phyloP scores from a whole-genome alignment of 2,797 vertebrate species.

The Hippoglossus hippoglossus region DNA sequence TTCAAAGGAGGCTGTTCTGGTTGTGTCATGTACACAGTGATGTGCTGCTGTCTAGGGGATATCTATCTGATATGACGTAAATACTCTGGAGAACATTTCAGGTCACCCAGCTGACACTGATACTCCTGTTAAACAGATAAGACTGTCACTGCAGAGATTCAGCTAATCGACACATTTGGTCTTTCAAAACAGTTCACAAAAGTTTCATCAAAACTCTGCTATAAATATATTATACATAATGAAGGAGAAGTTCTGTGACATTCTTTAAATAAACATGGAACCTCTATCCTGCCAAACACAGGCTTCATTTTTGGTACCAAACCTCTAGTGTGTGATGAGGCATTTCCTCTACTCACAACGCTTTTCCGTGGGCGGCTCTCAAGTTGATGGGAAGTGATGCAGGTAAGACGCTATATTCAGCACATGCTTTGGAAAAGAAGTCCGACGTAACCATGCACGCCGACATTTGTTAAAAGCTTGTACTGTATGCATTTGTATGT shows the following conservation, averaged over 20 bases:
- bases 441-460: background rate
- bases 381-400: slow-evolving; percentile 3
- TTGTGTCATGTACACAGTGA: too few relatives aligned
- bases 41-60: background rate
- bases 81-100: slow-evolving; percentile 53
- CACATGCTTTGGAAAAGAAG: background rate
- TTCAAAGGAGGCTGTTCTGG: too few relatives aligned
- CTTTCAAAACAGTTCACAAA: background rate
- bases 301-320: too few relatives aligned
- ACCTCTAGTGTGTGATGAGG: too few relatives aligned
- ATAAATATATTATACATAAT: background rate
- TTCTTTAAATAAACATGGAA: background rate
- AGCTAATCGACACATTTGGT: background rate
- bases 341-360: background rate
- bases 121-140: slow-evolving; percentile 27
- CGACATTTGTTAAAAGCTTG: background rate
- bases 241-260: background rate
- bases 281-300: background rate
- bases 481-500: background rate
- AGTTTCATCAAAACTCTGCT: too few relatives aligned
- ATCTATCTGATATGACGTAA: background rate
- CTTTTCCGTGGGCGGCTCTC: slow-evolving; percentile 1
- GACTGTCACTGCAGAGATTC: background rate
- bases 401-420: slow-evolving; percentile 20
- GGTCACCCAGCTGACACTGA: slow-evolving; percentile 29